Percentiles rank a stretch among this genome's conserved stretches.
These are phyloP conservation scores for Silurus aristotelis DNA, from an alignment of 2,797 vertebrate genomes.

Conservation along the genomic window DNA sequence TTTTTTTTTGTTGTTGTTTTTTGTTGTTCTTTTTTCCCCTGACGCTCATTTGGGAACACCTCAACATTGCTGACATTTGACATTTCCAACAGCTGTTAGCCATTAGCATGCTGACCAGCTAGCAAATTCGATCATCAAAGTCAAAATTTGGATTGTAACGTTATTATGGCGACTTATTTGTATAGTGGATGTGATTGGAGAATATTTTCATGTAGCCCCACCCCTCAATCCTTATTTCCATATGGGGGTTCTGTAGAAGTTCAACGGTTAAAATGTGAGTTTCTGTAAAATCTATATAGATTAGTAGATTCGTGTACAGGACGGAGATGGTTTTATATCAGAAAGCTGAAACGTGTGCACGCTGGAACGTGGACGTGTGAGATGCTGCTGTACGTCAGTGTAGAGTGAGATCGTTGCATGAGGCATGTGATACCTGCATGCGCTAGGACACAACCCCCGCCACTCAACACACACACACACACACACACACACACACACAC, in stretches of 20 bases:
- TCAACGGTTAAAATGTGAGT: neutral
- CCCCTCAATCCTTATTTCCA: neutral
- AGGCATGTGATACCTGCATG: constrained; percentile 12
- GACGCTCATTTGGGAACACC: neutral
- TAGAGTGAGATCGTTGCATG: neutral
- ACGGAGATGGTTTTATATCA: neutral
- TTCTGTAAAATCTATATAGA: neutral
- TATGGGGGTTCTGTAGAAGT: neutral
- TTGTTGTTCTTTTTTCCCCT: no score
- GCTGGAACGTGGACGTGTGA: neutral
- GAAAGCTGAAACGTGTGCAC: neutral
- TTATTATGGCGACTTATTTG: neutral
- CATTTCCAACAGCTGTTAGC: neutral
- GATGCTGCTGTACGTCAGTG: neutral
- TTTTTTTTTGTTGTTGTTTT: neutral
- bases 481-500: neutral
- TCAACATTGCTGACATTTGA: neutral
- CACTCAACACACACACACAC: neutral
- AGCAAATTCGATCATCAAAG: neutral
- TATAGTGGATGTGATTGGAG: neutral
- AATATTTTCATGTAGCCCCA: neutral
- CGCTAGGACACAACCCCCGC: no score
- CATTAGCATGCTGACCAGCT: neutral
- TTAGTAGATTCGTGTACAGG: neutral
- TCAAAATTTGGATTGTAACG: neutral